phyloP scores from a whole-genome alignment of 92 coral and sea anemone genomes.

The Desmophyllum pertusum region DNA sequence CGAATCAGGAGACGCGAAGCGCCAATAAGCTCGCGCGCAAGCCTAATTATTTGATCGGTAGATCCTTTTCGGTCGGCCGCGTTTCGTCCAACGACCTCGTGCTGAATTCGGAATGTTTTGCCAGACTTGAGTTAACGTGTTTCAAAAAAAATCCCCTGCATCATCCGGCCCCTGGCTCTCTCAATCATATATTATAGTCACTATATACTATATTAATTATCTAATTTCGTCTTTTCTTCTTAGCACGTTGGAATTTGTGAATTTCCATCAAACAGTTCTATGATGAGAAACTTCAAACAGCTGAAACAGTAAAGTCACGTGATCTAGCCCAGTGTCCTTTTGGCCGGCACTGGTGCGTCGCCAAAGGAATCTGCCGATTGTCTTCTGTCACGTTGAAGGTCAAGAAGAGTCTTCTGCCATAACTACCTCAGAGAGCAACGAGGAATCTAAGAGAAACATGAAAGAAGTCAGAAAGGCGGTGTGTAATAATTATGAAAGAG shows the following conservation, averaged over 20 bases:
- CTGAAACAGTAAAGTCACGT: constrained; percentile 53
- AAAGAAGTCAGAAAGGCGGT: constrained; percentile 74
- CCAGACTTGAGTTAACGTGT: too few relatives aligned
- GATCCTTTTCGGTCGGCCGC: too few relatives aligned
- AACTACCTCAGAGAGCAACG: constrained; percentile 66
- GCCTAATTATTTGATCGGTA: too few relatives aligned
- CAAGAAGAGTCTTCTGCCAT: constrained; percentile 63
- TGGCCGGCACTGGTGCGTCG: constrained; percentile 69
- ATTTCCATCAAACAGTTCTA: constrained; percentile 76
- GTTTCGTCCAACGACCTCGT: too few relatives aligned
- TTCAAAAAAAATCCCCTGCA: too few relatives aligned
- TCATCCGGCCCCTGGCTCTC: not conserved
- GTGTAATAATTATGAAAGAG: constrained; percentile 3
- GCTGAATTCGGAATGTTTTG: too few relatives aligned
- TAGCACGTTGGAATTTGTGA: constrained; percentile 77
- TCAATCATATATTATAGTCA: not conserved
- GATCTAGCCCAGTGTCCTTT: constrained; percentile 48
- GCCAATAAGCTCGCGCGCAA: too few relatives aligned
- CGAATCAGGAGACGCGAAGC: too few relatives aligned
- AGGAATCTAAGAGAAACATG: constrained; percentile 76
- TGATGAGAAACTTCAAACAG: constrained; percentile 63
- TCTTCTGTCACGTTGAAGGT: constrained; percentile 81
- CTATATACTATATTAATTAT: not conserved
- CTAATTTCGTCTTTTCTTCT: not conserved
- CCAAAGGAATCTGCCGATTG: constrained; percentile 55